Conservation (phyloP, 2,888 invertebrate species). For the Eucera pruinosa region DNA sequence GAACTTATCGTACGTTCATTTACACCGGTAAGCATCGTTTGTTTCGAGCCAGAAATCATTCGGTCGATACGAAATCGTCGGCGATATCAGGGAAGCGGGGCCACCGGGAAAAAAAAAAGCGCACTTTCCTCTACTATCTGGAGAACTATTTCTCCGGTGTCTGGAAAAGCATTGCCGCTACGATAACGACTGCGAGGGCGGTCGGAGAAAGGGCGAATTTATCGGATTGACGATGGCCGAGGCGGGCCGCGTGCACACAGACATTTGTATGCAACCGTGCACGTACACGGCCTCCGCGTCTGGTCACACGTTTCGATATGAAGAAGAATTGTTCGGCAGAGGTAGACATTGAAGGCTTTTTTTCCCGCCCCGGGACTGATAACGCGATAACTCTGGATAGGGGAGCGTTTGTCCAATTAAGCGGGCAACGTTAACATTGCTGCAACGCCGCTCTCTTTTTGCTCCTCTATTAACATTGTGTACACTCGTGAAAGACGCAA, state of each 20-base stretch:
- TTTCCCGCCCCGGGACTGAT: conserved; percentile 30
- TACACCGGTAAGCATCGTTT: conserved; percentile 62
- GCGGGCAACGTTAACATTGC: conserved; percentile 39
- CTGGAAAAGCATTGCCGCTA: conserved; percentile 74
- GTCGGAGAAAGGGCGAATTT: conserved; percentile 73
- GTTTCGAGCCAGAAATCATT: conserved; percentile 69
- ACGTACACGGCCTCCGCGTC: conserved; percentile 26
- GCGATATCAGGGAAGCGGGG: conserved; percentile 57
- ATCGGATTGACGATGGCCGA: conserved; percentile 72
- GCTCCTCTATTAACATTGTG: conserved; percentile 35
- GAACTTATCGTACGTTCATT: conserved; percentile 60
- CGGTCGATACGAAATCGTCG: conserved; percentile 67
- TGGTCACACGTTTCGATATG: conserved; percentile 48
- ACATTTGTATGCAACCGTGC: conserved; percentile 49
- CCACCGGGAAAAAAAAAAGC: conserved; percentile 48
- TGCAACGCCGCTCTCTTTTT: conserved; percentile 19
- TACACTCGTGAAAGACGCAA: conserved; percentile 20
- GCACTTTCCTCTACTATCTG: conserved; percentile 72
- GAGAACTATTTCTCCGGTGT: conserved; percentile 75
- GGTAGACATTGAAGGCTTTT: conserved; percentile 53
- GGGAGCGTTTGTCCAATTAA: conserved; percentile 37
- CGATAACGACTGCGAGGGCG: conserved; percentile 70
- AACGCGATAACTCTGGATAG: conserved; percentile 48
- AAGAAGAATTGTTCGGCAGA: conserved; percentile 50
- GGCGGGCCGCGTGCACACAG: conserved; percentile 49